Percentiles rank a stretch among this genome's conserved stretches.
phyloP scores from a whole-genome alignment of 2,113 vertebrate species.

The Maccullochella peelii region DNA sequence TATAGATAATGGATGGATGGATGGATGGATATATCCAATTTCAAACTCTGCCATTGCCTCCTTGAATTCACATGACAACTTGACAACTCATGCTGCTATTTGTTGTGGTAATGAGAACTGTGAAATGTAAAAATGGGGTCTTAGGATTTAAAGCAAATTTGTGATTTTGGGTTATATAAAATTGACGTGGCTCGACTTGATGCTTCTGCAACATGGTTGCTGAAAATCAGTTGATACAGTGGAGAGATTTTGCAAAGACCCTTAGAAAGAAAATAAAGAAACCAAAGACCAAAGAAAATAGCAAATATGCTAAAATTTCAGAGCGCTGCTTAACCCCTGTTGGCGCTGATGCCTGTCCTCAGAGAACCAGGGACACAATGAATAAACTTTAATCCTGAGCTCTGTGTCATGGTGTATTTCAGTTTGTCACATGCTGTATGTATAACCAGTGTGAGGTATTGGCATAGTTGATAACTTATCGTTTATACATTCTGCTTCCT shows the following conservation, averaged over 20 bases:
- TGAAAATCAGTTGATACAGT: neutral
- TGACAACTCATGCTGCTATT: neutral
- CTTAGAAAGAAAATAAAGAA: too few species aligned
- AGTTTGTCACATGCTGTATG: neutral
- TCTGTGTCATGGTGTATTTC: neutral
- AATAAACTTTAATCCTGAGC: neutral
- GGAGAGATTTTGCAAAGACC: neutral
- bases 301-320: neutral
- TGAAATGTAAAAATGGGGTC: neutral
- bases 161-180: too few species aligned
- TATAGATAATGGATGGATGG: neutral
- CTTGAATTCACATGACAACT: too few species aligned
- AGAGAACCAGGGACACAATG: too few species aligned
- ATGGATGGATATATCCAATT: neutral
- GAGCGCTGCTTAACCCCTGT: neutral
- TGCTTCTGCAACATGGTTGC: neutral
- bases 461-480: neutral
- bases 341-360: too few species aligned
- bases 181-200: neutral
- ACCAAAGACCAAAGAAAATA: too few species aligned
- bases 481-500: neutral
- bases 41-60: neutral
- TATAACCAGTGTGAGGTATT: neutral
- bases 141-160: neutral
- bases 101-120: neutral